Evolutionary conservation across 2,797 vertebrate species (phyloP).

Genomic region (Orientallactaga sibirica): DNA sequence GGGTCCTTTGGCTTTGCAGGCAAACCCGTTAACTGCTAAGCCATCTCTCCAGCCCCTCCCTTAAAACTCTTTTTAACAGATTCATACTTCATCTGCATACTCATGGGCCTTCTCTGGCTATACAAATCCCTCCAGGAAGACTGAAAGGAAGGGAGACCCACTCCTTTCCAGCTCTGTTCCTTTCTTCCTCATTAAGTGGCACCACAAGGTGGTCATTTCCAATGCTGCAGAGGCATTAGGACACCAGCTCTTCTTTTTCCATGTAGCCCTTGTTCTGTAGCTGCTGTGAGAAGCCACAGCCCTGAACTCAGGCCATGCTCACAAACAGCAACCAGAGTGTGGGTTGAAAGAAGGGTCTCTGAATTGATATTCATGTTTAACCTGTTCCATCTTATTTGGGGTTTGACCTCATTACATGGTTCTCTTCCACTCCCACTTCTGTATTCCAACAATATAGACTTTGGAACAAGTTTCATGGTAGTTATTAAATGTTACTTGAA

Average conservation of each 20-base stretch:
- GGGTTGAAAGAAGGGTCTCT: conserved; percentile 11
- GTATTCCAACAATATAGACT: conserved; percentile 85
- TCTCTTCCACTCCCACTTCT: conserved; percentile 82
- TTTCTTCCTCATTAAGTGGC: conserved; percentile 48
- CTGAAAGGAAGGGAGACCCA: conserved; percentile 69
- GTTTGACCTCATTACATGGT: conserved; percentile 81
- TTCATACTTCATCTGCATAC: conserved; percentile 68
- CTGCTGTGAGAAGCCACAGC: conserved; percentile 36
- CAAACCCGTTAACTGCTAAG: too few species aligned
- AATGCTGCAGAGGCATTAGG: background rate
- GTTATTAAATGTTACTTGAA: conserved; percentile 87
- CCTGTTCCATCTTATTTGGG: conserved; percentile 80
- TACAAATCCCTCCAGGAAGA: conserved; percentile 57
- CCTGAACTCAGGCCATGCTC: conserved; percentile 51
- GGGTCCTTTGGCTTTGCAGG: too few species aligned
- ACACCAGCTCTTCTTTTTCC: conserved; percentile 2
- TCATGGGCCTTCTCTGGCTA: conserved; percentile 51
- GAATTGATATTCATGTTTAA: conserved; percentile 63
- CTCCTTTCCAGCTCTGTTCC: conserved; percentile 67
- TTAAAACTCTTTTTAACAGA: conserved; percentile 74
- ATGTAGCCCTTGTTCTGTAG: conserved; percentile 46
- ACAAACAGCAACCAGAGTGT: conserved; percentile 28
- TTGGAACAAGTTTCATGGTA: conserved; percentile 86
- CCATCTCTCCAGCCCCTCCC: too few species aligned
- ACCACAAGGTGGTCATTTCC: conserved; percentile 31